Evolutionary conservation across 2,113 vertebrate species (phyloP).

Genomic region (Taxidea taxus): DNA sequence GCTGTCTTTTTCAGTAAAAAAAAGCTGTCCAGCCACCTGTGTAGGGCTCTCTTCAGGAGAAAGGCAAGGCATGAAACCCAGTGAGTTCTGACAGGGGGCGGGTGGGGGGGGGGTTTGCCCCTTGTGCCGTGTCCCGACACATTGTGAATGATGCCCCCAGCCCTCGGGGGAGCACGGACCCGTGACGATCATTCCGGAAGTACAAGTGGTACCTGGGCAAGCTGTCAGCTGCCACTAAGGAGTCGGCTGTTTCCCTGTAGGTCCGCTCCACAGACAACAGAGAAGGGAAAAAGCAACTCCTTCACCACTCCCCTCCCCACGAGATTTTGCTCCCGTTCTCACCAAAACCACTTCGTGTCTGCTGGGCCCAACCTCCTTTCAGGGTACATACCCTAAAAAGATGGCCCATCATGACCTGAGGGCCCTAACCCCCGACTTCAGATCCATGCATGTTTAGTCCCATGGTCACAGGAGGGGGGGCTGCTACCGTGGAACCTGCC

Average conservation of each 20-base stretch:
- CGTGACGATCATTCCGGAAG: background rate
- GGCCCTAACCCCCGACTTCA: background rate
- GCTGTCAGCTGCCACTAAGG: too few species aligned
- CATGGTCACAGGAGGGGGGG: background rate
- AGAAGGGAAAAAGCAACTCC: background rate
- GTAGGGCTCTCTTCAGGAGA: background rate
- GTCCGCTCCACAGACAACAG: background rate
- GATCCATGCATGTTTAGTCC: background rate
- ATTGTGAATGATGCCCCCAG: background rate
- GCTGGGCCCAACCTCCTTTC: background rate
- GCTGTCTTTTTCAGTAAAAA: too few species aligned
- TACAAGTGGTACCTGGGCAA: background rate
- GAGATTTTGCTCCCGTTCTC: background rate
- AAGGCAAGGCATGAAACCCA: background rate
- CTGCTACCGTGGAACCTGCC: background rate
- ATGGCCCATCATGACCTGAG: background rate
- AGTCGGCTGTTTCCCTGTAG: background rate
- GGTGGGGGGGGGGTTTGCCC: background rate
- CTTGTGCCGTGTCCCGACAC: background rate
- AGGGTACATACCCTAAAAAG: background rate
- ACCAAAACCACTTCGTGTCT: background rate
- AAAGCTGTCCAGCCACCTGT: background rate
- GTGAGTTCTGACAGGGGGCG: background rate
- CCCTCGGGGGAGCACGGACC: fast-evolving
- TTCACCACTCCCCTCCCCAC: fast-evolving